Conservation (phyloP, 37 sponge, comb jelly and placozoan species). For the Ephydatia muelleri region DNA sequence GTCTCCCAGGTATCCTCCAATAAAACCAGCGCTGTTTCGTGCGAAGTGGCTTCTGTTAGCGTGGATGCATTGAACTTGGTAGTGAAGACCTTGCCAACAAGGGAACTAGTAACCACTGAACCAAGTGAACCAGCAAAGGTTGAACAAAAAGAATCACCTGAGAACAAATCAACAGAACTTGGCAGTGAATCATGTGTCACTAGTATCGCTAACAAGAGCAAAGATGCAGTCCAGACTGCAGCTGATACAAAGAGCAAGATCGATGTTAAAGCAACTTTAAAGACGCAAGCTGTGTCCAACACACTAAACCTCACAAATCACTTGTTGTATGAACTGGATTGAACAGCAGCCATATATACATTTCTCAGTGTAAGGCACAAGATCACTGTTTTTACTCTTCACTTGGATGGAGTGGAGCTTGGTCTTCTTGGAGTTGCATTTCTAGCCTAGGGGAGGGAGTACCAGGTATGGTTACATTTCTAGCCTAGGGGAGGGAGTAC, state of each 20-base stretch:
- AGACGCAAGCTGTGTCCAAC: not conserved
- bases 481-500: too few species aligned
- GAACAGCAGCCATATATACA: not conserved
- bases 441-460: not conserved
- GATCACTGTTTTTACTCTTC: slow-evolving; percentile 6
- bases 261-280: not conserved
- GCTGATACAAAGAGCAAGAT: not conserved
- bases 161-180: not conserved
- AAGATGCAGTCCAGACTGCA: not conserved
- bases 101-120: not conserved
- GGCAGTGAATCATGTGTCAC: not conserved
- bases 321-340: slow-evolving; percentile 23
- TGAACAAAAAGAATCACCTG: not conserved
- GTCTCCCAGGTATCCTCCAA: not conserved
- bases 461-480: too few species aligned
- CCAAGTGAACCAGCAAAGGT: not conserved
- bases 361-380: not conserved
- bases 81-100: not conserved
- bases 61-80: not conserved
- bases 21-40: not conserved
- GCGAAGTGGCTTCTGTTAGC: not conserved
- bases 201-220: not conserved
- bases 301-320: slow-evolving; percentile 16
- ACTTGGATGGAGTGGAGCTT: not conserved
- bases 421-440: not conserved